Base-by-base conservation (phyloP, 2,113 vertebrate genomes). In the Dolichotis patagonum region DNA sequence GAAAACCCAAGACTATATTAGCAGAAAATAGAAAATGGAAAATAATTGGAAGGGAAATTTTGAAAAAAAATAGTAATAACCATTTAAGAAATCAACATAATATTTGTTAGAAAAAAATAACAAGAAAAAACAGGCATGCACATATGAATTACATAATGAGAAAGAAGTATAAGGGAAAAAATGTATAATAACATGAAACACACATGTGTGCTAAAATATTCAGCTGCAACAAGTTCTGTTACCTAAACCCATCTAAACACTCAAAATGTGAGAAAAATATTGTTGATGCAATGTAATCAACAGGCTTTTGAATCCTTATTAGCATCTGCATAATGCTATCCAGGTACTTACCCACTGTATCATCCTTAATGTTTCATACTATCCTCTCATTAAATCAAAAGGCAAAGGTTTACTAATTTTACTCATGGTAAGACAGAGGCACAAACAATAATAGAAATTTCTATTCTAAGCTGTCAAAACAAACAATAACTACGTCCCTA, bases 1-100 rank as follows among this genome's bases (percentile, higher is more conserved):
- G 90, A 93, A 94, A 88, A 52, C 16, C 35, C 49, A 71, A 69
- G 56, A 54, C 88, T 78, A 49, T 83, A 77, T n/a, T 86, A 87
- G 10, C 52, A 52, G 24, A 65, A 88, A 86, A 82, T 4, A 75
- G 71, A 90, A 92, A 95, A 81, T 58, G 69, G 24, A 87, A 80
- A 83, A 1, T 65, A 19, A 22, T 95, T 22, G 30, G 32, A 85
- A 69, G 82, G 30, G 49, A 16, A 88, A 86, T 84, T 43, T 3
- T 60, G 24, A 26, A 75, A 87, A 82, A 94, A 30, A 84, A 41
- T 28, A 60, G 0, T 49, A 28, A 73, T 60, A 81, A 28, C 46
- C 56, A 62, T 83, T 24, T 0, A 30, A 94, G n/a, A 62, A 78
- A 85, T 62, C 41, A 67, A 26, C 0, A 69, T 32, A 82, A 93